These are phyloP conservation scores for Cheilosia grossa DNA, from an alignment of 2,888 invertebrate genomes.

Conservation along the genomic window DNA sequence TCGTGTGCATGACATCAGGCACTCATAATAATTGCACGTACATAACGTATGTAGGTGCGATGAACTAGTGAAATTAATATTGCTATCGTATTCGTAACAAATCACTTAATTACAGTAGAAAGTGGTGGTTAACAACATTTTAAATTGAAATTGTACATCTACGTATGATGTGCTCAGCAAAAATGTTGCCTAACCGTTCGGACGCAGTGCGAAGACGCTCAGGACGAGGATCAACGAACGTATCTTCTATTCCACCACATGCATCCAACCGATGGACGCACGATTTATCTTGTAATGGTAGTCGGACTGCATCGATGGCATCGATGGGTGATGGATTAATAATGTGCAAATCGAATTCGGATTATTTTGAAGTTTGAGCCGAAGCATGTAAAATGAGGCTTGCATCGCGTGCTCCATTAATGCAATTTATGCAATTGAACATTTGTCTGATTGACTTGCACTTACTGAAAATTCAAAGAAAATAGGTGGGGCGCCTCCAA, in stretches of 20 bases:
- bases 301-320: neutral
- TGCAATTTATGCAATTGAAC: constrained; percentile 2
- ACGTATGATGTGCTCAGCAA: constrained; percentile 3
- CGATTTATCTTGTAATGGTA: neutral
- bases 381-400: neutral
- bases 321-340: neutral
- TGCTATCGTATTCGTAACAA: constrained; percentile 31
- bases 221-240: constrained; percentile 32
- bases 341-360: constrained; percentile 9
- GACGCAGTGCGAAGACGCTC: neutral
- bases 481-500: neutral
- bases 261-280: constrained; percentile 13
- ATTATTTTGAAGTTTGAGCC: constrained; percentile 4
- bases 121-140: constrained; percentile 38
- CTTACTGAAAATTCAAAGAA: neutral
- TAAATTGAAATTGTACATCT: constrained; percentile 3
- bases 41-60: constrained; percentile 20
- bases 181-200: constrained; percentile 15
- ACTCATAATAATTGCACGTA: constrained; percentile 16
- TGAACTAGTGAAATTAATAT: constrained; percentile 49
- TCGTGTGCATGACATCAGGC: constrained; percentile 34
- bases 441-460: constrained; percentile 9
- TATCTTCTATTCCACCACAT: neutral
- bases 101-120: constrained; percentile 55
- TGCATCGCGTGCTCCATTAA: constrained; percentile 26